Percentiles rank a stretch among this genome's conserved stretches.
phyloP scores from a whole-genome alignment of 1,140 invertebrate genomes.

The Antheraea mylitta region DNA sequence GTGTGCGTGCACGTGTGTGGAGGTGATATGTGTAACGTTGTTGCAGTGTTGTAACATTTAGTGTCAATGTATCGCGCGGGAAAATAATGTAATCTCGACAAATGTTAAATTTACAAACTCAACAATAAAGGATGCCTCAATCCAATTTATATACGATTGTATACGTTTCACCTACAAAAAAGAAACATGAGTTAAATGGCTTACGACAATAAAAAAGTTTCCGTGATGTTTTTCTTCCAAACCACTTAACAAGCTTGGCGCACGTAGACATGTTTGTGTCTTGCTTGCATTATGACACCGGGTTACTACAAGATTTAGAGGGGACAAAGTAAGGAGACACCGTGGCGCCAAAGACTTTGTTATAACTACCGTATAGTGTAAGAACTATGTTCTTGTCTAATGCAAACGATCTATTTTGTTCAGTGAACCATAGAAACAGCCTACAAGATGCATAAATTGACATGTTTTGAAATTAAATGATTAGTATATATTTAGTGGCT shows the following conservation, averaged over 20 bases:
- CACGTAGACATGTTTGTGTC: constrained; percentile 76
- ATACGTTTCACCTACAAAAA: constrained; percentile 29
- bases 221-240: constrained; percentile 77
- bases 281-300: constrained; percentile 77
- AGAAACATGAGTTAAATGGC: constrained; percentile 57
- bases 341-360: constrained; percentile 62
- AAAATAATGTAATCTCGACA: too few species aligned
- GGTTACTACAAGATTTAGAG: constrained; percentile 74
- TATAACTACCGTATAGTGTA: constrained; percentile 41
- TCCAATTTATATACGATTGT: neutral
- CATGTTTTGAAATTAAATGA: neutral
- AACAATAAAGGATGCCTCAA: neutral
- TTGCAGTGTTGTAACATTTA: too few species aligned
- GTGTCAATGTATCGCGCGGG: too few species aligned
- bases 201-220: constrained; percentile 75
- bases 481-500: neutral
- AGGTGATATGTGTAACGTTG: too few species aligned
- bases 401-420: constrained; percentile 17
- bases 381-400: constrained; percentile 31
- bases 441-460: neutral
- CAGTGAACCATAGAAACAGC: constrained; percentile 11
- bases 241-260: constrained; percentile 78
- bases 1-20: too few species aligned
- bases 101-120: too few species aligned
- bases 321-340: constrained; percentile 69